Percentiles rank a stretch among this genome's conserved stretches.
phyloP scores from a whole-genome alignment of 1,140 invertebrate genomes.

The Zaprionus lachaisei region DNA sequence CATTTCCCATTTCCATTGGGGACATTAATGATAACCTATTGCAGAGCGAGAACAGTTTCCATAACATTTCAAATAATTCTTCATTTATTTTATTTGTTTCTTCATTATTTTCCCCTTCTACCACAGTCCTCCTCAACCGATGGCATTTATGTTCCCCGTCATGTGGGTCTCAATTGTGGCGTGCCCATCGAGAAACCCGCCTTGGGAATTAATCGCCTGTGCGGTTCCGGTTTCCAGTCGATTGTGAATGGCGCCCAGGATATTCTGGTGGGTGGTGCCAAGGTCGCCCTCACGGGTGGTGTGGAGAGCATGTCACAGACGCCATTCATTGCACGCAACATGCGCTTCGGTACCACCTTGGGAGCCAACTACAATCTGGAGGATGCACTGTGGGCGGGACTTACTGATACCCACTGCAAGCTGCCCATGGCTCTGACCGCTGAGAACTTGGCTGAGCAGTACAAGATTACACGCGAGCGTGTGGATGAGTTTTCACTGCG shows the following conservation, averaged over 20 bases:
- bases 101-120: not conserved
- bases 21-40: no score
- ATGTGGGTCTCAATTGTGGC: constrained; percentile 92
- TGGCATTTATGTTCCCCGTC: constrained; percentile 94
- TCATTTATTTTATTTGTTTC: not conserved
- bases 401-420: constrained; percentile 95
- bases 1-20: no score
- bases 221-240: constrained; percentile 98
- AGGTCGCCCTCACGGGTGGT: constrained; percentile 96
- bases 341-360: constrained; percentile 96
- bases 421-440: constrained; percentile 98
- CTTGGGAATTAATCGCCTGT: constrained; percentile 93
- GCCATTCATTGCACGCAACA: constrained; percentile 94
- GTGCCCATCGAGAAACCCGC: constrained; percentile 93
- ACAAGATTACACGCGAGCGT: constrained; percentile 93
- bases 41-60: no score
- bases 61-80: no score
- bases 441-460: constrained; percentile 97
- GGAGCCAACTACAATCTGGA: constrained; percentile 93
- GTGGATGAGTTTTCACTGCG: constrained; percentile 94
- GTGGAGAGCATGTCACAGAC: constrained; percentile 98
- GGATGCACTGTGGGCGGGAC: constrained; percentile 96
- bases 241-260: constrained; percentile 96
- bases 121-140: constrained; percentile 87
- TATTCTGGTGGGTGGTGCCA: constrained; percentile 93